phyloP scores from a whole-genome alignment of 2,797 vertebrate genomes.

The Poecilia picta region DNA sequence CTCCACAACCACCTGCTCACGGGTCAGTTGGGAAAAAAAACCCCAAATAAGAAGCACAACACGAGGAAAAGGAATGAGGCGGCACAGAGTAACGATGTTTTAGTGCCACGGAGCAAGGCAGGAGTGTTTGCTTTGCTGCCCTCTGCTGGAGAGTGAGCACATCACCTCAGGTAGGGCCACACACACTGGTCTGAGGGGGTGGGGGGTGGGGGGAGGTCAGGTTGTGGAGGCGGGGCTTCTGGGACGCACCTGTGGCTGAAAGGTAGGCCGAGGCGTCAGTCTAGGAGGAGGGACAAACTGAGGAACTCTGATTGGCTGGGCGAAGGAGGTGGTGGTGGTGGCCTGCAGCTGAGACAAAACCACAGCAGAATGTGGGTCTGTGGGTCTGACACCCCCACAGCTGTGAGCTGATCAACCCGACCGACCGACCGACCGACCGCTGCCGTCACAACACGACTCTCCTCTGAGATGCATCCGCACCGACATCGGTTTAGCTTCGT shows the following conservation, averaged over 20 bases:
- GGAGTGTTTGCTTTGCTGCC: conserved; percentile 70
- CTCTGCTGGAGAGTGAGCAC: conserved; percentile 71
- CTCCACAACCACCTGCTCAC: conserved; percentile 45
- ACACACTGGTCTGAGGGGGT: conserved; percentile 59
- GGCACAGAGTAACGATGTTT: conserved; percentile 71
- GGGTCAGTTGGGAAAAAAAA: conserved; percentile 52
- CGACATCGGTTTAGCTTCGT: background rate
- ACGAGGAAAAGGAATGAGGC: conserved; percentile 66
- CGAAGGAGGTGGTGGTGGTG: conserved; percentile 85
- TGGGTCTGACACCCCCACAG: conserved; percentile 26
- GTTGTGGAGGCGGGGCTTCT: conserved; percentile 71
- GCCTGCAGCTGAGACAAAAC: conserved; percentile 95
- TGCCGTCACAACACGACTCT: conserved; percentile 1
- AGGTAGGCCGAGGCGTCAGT: conserved; percentile 97
- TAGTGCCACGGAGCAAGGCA: conserved; percentile 73
- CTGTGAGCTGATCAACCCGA: conserved; percentile 6
- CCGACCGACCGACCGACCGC: conserved; percentile 1
- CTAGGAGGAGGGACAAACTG: conserved; percentile 99
- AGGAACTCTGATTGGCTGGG: conserved; percentile 99
- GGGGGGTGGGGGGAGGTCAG: conserved; percentile 41
- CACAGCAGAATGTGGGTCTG: conserved; percentile 73
- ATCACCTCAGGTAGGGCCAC: conserved; percentile 67
- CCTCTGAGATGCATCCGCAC: background rate
- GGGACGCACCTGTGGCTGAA: conserved; percentile 96
- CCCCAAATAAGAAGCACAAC: conserved; percentile 56